Percentiles rank a stretch among this genome's conserved stretches.
Conservation (phyloP, 2,888 invertebrate genomes). For the Diaphora mendica region DNA sequence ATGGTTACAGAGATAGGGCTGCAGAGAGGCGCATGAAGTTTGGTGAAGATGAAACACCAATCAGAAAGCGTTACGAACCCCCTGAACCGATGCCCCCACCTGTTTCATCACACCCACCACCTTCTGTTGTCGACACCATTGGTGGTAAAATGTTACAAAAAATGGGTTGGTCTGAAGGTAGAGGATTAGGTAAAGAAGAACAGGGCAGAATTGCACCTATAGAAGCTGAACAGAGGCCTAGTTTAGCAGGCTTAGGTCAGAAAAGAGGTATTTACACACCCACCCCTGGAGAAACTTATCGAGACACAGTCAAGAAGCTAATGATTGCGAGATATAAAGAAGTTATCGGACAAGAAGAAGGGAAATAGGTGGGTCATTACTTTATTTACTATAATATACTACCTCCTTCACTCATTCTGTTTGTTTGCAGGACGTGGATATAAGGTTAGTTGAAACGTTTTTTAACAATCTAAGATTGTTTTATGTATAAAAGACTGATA, state of each 20-base stretch:
- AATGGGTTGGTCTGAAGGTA: slow-evolving; percentile 99
- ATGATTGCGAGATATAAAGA: slow-evolving; percentile 96
- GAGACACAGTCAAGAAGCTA: slow-evolving; percentile 95
- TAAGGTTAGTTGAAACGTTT: slow-evolving; percentile 65
- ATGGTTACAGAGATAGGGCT: slow-evolving; percentile 96
- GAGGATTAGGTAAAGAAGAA: slow-evolving; percentile 96
- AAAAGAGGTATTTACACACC: slow-evolving; percentile 92
- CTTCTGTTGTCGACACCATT: slow-evolving; percentile 94
- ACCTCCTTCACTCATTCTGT: slow-evolving; percentile 10
- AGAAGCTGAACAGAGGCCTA: slow-evolving; percentile 90
- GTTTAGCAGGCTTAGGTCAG: slow-evolving; percentile 95
- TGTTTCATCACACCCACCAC: slow-evolving; percentile 87
- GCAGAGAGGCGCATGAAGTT: slow-evolving; percentile 98
- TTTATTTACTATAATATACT: too few species aligned
- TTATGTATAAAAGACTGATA: slow-evolving; percentile 1
- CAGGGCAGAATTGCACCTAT: slow-evolving; percentile 98
- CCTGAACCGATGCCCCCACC: slow-evolving; percentile 73
- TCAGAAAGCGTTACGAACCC: slow-evolving; percentile 77
- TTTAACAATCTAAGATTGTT: slow-evolving; percentile 7
- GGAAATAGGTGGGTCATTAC: slow-evolving; percentile 75
- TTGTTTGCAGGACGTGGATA: slow-evolving; percentile 64
- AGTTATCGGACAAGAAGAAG: slow-evolving; percentile 88
- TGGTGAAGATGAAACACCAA: slow-evolving; percentile 92
- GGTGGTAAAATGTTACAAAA: slow-evolving; percentile 98
- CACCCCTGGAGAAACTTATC: slow-evolving; percentile 94